These are phyloP conservation scores for Leptatherina wallacei DNA, from an alignment of 2,797 vertebrate species.

Conservation along the genomic window DNA sequence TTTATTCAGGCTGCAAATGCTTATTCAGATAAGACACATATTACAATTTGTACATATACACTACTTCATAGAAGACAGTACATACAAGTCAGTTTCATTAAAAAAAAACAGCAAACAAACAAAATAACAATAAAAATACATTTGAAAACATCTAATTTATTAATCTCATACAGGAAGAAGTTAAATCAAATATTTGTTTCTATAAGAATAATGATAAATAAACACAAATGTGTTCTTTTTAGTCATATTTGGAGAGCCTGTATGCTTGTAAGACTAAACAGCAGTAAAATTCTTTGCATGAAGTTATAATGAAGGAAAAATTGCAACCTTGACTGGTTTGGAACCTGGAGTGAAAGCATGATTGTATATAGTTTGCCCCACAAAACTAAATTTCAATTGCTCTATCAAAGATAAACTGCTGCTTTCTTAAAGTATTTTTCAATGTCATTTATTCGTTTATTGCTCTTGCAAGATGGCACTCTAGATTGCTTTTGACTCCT, in stretches of 20 bases:
- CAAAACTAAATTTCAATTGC: background rate
- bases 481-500: slow-evolving; percentile 3
- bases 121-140: background rate
- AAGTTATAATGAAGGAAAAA: background rate
- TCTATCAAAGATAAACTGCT: background rate
- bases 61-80: too few relatives aligned
- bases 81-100: too few relatives aligned
- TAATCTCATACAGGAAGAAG: background rate
- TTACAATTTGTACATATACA: too few relatives aligned
- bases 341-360: background rate
- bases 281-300: too few relatives aligned
- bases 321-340: too few relatives aligned
- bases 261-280: background rate
- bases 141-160: background rate
- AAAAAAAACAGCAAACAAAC: background rate
- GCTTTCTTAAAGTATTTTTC: background rate
- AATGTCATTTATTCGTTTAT: too few relatives aligned
- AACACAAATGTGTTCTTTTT: too few relatives aligned
- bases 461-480: background rate
- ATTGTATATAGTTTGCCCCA: background rate
- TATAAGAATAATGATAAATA: too few relatives aligned
- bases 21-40: too few relatives aligned
- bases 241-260: too few relatives aligned
- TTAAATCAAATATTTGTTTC: background rate
- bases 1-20: too few relatives aligned